Percentiles rank a stretch among this genome's conserved stretches.
Conservation (phyloP, 2,888 invertebrate species). For the Drosophila bunnanda region DNA sequence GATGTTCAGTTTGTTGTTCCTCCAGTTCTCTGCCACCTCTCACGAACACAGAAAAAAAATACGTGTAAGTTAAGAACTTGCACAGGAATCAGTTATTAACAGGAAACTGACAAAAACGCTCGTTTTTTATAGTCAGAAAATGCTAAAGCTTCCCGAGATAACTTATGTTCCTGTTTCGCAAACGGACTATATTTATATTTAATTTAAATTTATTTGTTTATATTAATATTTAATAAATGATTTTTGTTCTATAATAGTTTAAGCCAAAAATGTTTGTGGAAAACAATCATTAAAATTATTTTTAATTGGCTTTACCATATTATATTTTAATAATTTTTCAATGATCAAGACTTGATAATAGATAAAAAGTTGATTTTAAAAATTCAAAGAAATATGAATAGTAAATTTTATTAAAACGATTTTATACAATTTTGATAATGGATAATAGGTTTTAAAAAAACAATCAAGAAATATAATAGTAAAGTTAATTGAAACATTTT, state of each 20-base stretch:
- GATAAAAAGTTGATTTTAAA: too few relatives aligned
- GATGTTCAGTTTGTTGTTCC: constrained; percentile 46
- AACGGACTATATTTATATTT: neutral
- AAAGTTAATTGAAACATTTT: neutral
- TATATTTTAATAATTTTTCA: too few relatives aligned
- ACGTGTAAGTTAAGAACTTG: neutral
- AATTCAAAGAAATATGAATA: too few relatives aligned
- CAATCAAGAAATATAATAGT: too few relatives aligned
- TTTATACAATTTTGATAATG: neutral
- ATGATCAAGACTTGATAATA: too few relatives aligned
- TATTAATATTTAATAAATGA: neutral
- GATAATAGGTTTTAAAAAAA: too few relatives aligned
- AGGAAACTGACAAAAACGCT: neutral
- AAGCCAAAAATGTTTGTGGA: neutral
- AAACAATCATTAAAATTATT: too few relatives aligned
- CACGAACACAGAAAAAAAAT: constrained; percentile 19
- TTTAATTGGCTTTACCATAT: too few relatives aligned
- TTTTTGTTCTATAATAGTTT: neutral
- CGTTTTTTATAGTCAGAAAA: neutral
- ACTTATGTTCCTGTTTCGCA: neutral
- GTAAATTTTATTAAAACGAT: too few relatives aligned
- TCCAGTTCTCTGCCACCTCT: constrained; percentile 25
- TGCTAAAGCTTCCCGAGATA: neutral
- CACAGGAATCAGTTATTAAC: too few relatives aligned
- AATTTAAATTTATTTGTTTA: neutral